Base-by-base conservation (phyloP, 2,888 invertebrate genomes). In the Rambutsinella grinnellia region DNA sequence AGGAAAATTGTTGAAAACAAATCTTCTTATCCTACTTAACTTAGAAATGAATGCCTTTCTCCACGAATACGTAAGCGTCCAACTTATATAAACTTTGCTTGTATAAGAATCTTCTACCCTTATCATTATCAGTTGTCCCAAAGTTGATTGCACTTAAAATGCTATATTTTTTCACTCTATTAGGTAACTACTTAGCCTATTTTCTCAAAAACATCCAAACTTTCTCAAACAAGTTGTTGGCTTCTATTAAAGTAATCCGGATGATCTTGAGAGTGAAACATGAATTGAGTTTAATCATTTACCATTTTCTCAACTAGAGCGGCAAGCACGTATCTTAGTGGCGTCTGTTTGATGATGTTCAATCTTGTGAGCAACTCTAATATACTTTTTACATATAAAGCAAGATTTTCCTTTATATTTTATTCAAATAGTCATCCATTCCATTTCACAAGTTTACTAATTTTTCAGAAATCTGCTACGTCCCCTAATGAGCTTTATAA, bases 131-230 rank as follows among this genome's bases (percentile, higher is more conserved):
- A 23, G 23, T 46, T 46, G 47, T 19, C 58, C 21, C 15, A 68
- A 63, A 58, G 51, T 58, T 68, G 68, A 68, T 68, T 68, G 49
- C 27, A 68, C 58, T 58, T 68, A 58, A 63, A 65, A 53, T 27
- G 24, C 36, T 23, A 56, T 47, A 24, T 56, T 51, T 36, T 63
- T 26, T 3, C 46, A 24, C 66, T 23, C n/a, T n/a, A n/a, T n/a
- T n/a, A n/a, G n/a, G n/a, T n/a, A n/a, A n/a, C n/a, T n/a, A n/a
- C n/a, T n/a, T n/a, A n/a, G n/a, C n/a, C n/a, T n/a, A n/a, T n/a
- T n/a, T n/a, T n/a, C n/a, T n/a, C n/a, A n/a, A n/a, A n/a, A n/a
- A n/a, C n/a, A n/a, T n/a, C n/a, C n/a, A n/a, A n/a, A n/a, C n/a
- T n/a, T n/a, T n/a, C n/a, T n/a, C n/a, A n/a, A n/a, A n/a, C n/a